Conservation (phyloP, 2,113 vertebrate genomes). For the Sinosuthora webbiana region DNA sequence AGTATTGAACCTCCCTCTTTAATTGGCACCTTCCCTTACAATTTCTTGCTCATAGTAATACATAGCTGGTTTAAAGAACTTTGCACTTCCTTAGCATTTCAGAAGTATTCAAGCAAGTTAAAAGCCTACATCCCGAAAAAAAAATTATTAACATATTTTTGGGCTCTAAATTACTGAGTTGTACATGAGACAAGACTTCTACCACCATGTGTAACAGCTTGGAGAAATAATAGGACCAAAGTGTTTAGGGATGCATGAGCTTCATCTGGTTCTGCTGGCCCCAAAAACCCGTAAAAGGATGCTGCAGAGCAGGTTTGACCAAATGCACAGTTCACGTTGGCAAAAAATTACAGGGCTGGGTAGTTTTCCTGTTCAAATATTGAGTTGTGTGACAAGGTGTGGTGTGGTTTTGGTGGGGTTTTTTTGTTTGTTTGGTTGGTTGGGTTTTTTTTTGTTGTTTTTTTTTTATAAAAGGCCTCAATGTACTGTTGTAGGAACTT, state of each 20-base stretch:
- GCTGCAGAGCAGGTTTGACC: not conserved
- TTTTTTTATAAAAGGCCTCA: not conserved
- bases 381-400: not conserved
- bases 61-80: not conserved
- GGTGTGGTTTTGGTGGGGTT: not conserved
- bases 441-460: not conserved
- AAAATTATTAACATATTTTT: not conserved
- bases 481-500: not conserved
- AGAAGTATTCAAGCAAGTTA: not conserved
- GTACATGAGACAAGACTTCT: not conserved
- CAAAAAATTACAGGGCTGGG: not conserved
- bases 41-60: not conserved
- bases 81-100: not conserved
- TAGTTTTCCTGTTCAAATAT: not conserved
- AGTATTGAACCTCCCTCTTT: not conserved
- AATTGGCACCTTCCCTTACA: not conserved
- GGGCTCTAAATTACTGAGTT: not conserved
- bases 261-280: not conserved
- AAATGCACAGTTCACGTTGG: not conserved
- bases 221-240: not conserved
- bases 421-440: too few species aligned
- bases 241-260: not conserved
- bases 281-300: not conserved
- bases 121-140: not conserved
- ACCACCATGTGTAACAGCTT: accelerated